These are phyloP conservation scores for Chloroceryle inda DNA, from an alignment of 2,797 vertebrate genomes.

Conservation along the genomic window DNA sequence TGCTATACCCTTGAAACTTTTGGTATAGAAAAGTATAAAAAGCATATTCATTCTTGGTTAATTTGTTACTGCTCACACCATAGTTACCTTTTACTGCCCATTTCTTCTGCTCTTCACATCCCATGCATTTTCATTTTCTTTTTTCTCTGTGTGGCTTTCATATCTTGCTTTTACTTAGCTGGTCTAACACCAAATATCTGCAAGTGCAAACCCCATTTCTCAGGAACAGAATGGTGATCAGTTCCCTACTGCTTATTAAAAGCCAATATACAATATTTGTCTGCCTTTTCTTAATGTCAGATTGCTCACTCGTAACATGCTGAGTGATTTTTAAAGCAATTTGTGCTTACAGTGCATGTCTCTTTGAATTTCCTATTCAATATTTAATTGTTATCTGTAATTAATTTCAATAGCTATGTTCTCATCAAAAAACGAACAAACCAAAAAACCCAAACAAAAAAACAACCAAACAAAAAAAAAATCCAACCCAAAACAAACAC, in stretches of 20 bases:
- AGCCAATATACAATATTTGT: background rate
- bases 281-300: background rate
- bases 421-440: background rate
- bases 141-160: background rate
- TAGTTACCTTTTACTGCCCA: background rate
- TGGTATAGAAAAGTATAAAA: background rate
- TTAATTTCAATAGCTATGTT: background rate
- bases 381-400: background rate
- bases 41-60: background rate
- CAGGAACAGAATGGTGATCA: background rate
- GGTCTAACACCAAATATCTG: background rate
- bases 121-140: background rate
- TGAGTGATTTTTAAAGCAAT: background rate
- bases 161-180: background rate
- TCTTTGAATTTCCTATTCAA: background rate
- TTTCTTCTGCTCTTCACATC: background rate
- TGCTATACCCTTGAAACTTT: background rate
- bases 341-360: background rate
- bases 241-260: background rate
- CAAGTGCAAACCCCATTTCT: background rate
- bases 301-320: background rate
- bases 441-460: background rate
- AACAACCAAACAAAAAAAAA: no score
- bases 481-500: no score
- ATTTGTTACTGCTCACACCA: background rate